A percentile compares a stretch with the other conserved stretches of the same genome.
These are phyloP conservation scores for Bos indicus DNA, from an alignment of 2,113 vertebrate genomes.

Conservation along the genomic window DNA sequence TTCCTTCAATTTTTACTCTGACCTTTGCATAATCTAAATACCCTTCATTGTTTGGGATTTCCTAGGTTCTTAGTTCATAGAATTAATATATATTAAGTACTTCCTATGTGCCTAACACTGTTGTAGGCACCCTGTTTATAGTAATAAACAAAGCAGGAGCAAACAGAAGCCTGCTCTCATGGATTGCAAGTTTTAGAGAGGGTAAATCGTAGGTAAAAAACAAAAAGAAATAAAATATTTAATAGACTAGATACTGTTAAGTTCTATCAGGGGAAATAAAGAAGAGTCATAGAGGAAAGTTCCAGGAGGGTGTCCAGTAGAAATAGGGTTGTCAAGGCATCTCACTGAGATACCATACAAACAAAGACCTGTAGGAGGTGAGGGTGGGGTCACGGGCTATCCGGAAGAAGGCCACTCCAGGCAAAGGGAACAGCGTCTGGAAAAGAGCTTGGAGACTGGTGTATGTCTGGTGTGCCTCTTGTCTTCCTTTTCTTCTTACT, in stretches of 20 bases:
- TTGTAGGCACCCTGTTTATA: neutral
- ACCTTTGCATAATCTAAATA: neutral
- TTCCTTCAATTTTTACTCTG: neutral
- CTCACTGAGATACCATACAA: neutral
- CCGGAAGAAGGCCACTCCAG: neutral
- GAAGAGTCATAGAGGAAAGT: neutral
- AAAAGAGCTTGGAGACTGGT: neutral
- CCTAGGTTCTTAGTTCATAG: neutral
- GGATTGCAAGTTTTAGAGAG: neutral
- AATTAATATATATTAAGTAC: neutral
- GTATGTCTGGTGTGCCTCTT: neutral
- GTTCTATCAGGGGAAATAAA: neutral
- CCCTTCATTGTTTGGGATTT: neutral
- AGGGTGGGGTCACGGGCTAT: neutral
- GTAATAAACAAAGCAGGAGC: neutral
- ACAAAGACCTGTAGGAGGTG: neutral
- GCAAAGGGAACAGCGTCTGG: neutral
- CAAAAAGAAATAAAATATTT: neutral
- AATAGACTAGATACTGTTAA: neutral
- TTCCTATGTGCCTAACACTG: neutral
- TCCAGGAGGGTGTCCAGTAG: accelerated
- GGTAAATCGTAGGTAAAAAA: neutral
- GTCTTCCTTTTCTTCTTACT: neutral
- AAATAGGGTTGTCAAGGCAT: neutral
- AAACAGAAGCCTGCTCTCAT: neutral